Percentiles rank a stretch among this genome's conserved stretches.
Evolutionary conservation across 2,797 vertebrate genomes (phyloP).

Genomic region (Anomalospiza imberbis): DNA sequence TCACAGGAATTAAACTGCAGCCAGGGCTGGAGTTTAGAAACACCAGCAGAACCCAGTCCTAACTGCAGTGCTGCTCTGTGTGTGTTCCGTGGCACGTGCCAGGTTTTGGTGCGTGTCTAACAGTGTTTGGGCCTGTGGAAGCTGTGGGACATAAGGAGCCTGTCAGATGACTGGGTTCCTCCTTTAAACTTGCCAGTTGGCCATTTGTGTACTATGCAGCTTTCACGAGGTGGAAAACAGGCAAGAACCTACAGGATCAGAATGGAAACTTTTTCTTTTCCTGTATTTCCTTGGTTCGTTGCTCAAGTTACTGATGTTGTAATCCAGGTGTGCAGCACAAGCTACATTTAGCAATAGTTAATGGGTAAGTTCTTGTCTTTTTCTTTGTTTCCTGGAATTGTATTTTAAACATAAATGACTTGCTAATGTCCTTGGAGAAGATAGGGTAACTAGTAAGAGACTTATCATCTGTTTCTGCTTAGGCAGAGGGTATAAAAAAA

Average conservation of each 20-base stretch:
- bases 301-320: not conserved
- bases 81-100: not conserved
- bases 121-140: not conserved
- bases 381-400: not conserved
- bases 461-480: not conserved
- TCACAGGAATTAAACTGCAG: not conserved
- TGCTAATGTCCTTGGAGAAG: not conserved
- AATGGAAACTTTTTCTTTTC: not conserved
- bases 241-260: not conserved
- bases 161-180: not conserved
- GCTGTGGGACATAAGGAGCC: not conserved
- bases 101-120: not conserved
- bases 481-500: not conserved
- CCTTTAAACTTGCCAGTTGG: slow-evolving; percentile 29
- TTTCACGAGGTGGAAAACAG: not conserved
- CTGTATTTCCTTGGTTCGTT: not conserved
- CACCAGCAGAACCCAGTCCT: not conserved
- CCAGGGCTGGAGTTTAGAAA: not conserved
- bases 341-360: not conserved
- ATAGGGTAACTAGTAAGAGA: not conserved
- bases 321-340: not conserved
- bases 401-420: not conserved
- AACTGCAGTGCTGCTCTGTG: not conserved
- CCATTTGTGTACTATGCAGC: not conserved
- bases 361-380: not conserved